Evolutionary conservation across 2,797 vertebrate genomes (phyloP), one percentile per base, ranked within the genome.

Genomic region (Gephyroberyx darwinii): DNA sequence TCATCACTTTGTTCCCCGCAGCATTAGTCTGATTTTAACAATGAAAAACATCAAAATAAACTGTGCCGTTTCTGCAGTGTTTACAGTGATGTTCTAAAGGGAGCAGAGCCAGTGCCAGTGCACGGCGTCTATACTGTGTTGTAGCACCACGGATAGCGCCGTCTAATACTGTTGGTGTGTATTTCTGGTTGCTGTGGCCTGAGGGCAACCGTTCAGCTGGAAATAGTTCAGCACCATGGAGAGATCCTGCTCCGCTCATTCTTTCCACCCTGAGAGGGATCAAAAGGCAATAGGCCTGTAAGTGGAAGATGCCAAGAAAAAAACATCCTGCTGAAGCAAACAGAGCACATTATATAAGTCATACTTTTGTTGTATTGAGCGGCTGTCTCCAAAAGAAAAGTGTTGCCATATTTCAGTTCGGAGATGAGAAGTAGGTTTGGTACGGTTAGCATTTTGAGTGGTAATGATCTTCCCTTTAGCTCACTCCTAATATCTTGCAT

Each of bases 211-310:
- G 61, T 84, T 85, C 54, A 69, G 81, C 86, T 84, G 80, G 84
- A 91, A 90, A 88, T 86, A 87, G 79, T 91, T 90, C 88, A 89
- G 89, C 79, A 86, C 85, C 87, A 86, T 30, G 82, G 87, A 91
- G 88, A 90, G 86, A 73, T 88, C 81, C 86, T 7, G 74, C 71
- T 86, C 65, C 10, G 78, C 83, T 82, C 70, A 62, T 75, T 85
- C 78, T 86, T 72, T 81, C 82, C 71, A 78, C 88, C 77, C 77
- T 77, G 64, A 80, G 71, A 61, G 60, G 68, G 82, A 89, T 90
- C 87, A 90, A 84, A 85, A 85, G 76, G 79, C 75, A 84, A 69
- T 74, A 74, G 74, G 81, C 78, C 81, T 81, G 76, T 77, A 86
- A 89, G 82, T 78, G 82, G 51, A 74, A 69, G 71, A 84, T 77